Evolutionary conservation across 2,888 invertebrate genomes (phyloP).

Genomic region (Muschampia plurimacula): DNA sequence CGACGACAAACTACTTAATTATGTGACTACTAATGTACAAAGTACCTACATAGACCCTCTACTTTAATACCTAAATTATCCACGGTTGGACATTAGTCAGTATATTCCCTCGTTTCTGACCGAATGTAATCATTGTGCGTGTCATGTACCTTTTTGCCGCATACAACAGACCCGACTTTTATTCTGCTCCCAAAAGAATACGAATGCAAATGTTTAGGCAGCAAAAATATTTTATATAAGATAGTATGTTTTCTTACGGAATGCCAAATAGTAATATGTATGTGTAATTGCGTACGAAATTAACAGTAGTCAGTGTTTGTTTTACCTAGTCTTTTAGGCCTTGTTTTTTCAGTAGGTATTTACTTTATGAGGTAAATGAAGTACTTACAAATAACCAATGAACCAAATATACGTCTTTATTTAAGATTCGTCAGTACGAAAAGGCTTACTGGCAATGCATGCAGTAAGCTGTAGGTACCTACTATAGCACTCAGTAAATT

Average conservation of each 20-base stretch:
- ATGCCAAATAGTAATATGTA: background rate
- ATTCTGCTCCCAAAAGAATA: slow-evolving; percentile 4
- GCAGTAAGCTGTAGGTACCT: no score
- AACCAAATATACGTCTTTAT: no score
- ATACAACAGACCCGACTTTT: slow-evolving; percentile 3
- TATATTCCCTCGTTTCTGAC: slow-evolving; percentile 1
- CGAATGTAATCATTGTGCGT: slow-evolving; percentile 7
- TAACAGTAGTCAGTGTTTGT: background rate
- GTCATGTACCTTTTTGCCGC: background rate
- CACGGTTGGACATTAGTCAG: slow-evolving; percentile 1
- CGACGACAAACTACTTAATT: no score
- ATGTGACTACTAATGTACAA: no score
- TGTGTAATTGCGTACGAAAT: slow-evolving; percentile 3
- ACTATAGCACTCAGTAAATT: no score
- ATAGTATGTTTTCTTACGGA: background rate
- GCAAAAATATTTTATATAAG: background rate
- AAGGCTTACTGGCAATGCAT: no score
- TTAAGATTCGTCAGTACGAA: no score
- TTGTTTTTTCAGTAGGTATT: background rate
- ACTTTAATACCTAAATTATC: background rate
- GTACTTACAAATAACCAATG: no score
- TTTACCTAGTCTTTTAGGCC: background rate
- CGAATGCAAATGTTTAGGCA: slow-evolving; percentile 5
- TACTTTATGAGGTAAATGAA: background rate
- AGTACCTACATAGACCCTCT: background rate